phyloP scores from a whole-genome alignment of 1,140 invertebrate genomes.

The Saxidomus purpurata region DNA sequence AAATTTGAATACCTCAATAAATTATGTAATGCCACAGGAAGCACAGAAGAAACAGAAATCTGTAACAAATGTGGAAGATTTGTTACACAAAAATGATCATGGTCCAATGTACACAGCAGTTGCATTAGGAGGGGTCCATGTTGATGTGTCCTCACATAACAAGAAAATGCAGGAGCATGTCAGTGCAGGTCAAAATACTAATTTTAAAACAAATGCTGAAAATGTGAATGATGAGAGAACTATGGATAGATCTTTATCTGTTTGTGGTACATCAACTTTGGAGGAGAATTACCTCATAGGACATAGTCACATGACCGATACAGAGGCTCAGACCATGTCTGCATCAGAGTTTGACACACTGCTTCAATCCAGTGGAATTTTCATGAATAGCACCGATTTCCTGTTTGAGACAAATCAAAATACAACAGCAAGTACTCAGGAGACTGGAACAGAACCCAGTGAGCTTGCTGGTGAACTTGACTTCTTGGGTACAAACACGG shows the following conservation, averaged over 20 bases:
- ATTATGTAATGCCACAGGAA: background rate
- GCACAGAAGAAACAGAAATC: too few relatives aligned
- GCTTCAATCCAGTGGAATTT: constrained; percentile 59
- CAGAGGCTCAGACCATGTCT: constrained; percentile 59
- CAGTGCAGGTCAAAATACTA: background rate
- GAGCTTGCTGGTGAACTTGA: background rate
- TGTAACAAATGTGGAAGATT: background rate
- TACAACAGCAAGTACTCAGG: background rate
- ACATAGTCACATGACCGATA: constrained; percentile 25
- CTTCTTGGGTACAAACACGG: background rate
- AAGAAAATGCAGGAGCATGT: background rate
- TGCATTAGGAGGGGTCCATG: background rate
- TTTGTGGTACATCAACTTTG: background rate
- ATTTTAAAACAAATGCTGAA: background rate
- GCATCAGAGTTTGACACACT: constrained; percentile 58
- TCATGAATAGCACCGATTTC: constrained; percentile 18
- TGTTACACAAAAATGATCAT: background rate
- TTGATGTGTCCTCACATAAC: background rate
- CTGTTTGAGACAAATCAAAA: background rate
- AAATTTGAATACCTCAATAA: background rate
- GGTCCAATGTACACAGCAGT: background rate
- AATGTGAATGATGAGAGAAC: background rate
- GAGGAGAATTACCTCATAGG: background rate
- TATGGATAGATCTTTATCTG: background rate
- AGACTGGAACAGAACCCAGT: background rate